Conservation (phyloP, 2,888 invertebrate species). For the Smittia aterrima region DNA sequence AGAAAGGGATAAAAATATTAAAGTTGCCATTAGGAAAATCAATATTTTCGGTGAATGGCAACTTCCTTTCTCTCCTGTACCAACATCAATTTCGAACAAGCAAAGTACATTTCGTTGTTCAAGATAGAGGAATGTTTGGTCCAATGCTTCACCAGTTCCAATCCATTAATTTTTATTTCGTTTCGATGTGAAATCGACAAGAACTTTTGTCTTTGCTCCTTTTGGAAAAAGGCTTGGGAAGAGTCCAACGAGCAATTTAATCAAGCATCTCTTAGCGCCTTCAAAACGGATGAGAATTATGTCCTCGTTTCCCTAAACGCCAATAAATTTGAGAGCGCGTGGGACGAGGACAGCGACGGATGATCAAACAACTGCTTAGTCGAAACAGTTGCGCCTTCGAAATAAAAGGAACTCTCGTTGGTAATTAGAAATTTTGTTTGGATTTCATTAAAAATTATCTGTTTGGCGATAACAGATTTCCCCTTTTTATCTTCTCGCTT, state of each 20-base stretch:
- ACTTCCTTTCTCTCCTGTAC: not conserved
- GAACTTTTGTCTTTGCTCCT: conserved; percentile 3
- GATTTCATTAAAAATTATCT: conserved; percentile 29
- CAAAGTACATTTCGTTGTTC: conserved; percentile 11
- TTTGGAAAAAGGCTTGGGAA: not conserved
- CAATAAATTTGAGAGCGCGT: not conserved
- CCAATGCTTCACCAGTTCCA: conserved; percentile 19
- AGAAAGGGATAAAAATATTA: conserved; percentile 12
- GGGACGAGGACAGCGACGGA: too few relatives aligned
- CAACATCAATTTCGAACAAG: not conserved
- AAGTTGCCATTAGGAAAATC: not conserved
- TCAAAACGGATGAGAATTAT: too few relatives aligned
- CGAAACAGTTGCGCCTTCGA: not conserved
- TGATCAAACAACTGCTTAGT: too few relatives aligned
- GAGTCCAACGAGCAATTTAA: not conserved
- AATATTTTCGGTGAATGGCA: not conserved
- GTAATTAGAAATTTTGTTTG: conserved; percentile 27
- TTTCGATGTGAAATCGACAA: conserved; percentile 20
- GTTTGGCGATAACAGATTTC: conserved; percentile 15
- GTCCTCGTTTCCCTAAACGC: too few relatives aligned
- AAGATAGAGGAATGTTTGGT: not conserved
- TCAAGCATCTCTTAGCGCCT: not conserved
- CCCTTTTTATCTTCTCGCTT: not conserved
- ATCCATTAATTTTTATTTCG: conserved; percentile 34
- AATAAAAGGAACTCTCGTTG: not conserved